Conservation (phyloP, 2,113 vertebrate genomes). For the Mormyrus lacerda region DNA sequence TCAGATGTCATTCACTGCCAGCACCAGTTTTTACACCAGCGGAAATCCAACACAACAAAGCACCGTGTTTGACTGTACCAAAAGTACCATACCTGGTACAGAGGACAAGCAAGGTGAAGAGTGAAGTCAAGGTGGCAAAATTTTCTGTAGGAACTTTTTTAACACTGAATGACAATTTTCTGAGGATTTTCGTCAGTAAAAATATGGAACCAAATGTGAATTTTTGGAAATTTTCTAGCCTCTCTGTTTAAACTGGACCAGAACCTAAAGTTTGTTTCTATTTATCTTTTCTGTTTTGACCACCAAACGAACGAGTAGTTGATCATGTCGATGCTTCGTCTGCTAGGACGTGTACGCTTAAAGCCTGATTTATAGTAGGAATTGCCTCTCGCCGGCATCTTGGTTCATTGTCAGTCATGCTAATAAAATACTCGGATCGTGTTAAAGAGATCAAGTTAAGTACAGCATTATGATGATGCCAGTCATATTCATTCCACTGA, state of each 20-base stretch:
- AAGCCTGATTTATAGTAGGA: neutral
- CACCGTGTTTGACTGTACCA: neutral
- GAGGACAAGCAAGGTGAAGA: no score
- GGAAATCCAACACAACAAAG: neutral
- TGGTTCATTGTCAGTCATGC: neutral
- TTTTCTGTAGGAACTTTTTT: neutral
- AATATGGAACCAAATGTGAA: neutral
- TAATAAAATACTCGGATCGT: neutral
- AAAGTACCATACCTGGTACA: no score
- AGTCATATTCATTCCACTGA: neutral
- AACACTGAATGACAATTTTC: neutral
- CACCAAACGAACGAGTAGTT: neutral
- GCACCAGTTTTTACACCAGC: no score
- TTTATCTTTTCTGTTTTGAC: neutral
- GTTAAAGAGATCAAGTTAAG: neutral
- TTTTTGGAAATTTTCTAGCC: neutral
- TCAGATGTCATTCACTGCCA: no score
- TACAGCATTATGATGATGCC: neutral
- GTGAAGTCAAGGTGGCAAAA: neutral
- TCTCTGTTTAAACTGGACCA: neutral
- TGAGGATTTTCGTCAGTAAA: neutral
- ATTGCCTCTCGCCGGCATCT: neutral
- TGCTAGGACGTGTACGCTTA: neutral
- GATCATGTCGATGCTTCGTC: neutral
- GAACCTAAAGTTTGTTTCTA: neutral